Base-by-base conservation (phyloP, 2,888 invertebrate genomes). In the Athalia cordata region DNA sequence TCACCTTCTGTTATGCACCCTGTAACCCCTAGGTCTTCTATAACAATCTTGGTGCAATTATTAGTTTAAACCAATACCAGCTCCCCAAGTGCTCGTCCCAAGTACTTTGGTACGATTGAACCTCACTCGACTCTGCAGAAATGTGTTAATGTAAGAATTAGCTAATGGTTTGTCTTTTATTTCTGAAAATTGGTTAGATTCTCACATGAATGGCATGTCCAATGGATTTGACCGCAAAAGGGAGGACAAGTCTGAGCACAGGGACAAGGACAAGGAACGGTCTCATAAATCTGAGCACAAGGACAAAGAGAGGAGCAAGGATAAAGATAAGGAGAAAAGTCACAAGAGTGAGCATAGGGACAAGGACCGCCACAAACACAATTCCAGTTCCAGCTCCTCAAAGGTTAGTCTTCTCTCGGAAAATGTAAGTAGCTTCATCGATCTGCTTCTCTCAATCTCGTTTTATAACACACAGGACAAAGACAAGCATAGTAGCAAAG, bases 201-300 rank as follows among this genome's bases (percentile, higher is more conserved):
- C 89, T 90, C 93, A 94, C 91, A 92, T 95, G 91, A 96, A 96
- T 92, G 96, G 96, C 79, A 91, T 96, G 87, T 95, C 95, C 86
- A 95, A 96, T 91, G 96, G 96, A 77, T 96, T 94, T 66, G 92
- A 93, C 79, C 89, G 88, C 78, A 91, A 91, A 82, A 92, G 92
- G 82, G 92, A 92, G 81, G 91, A 92, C 85, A 93, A 92, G 86
- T 92, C 93, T 43, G 92, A 93, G 61, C 92, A 93, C 83, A 91
- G 91, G 81, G 92, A 93, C 84, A 92, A 90, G 83, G 92, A 92
- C 75, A 91, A 89, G 80, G 91, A 91, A 57, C 88, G 87, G 62
- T 89, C 89, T 72, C 90, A 90, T 78, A 90, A 90, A 80, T 90
- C 90, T 0, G 90, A 90, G 43, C 89, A 91, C 81, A 91, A 91